phyloP scores from a whole-genome alignment of 64 coral and sea anemone genomes.

The Dendronephthya gigantea region DNA sequence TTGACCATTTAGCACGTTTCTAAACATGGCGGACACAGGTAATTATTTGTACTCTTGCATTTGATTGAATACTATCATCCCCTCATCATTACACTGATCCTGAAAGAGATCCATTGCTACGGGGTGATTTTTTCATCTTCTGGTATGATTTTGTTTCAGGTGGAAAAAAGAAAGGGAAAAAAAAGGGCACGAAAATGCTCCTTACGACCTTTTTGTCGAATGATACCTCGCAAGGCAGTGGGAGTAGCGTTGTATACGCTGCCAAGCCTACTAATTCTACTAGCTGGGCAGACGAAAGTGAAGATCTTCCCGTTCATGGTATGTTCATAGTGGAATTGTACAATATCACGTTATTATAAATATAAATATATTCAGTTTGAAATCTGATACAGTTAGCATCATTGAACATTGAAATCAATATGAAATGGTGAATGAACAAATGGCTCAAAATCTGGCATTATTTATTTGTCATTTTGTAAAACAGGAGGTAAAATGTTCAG shows the following conservation, averaged over 20 bases:
- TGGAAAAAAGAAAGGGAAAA: slow-evolving; percentile 13
- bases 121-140: background rate
- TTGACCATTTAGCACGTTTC: background rate
- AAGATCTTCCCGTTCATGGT: slow-evolving; percentile 8
- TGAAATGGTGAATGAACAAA: too few species aligned
- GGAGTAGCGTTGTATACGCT: background rate
- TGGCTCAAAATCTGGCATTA: too few species aligned
- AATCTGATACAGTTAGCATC: background rate
- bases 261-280: background rate
- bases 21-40: slow-evolving; percentile 18
- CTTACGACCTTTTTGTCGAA: slow-evolving; percentile 6
- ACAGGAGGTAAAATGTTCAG: too few species aligned
- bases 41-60: background rate
- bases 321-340: background rate
- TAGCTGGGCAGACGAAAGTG: slow-evolving; percentile 14
- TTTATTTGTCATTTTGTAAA: too few species aligned
- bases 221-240: background rate
- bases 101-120: background rate
- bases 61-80: background rate
- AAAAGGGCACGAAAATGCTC: background rate
- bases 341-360: background rate
- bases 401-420: too few species aligned
- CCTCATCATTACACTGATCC: background rate
- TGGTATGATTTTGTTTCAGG: background rate
- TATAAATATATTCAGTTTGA: background rate